Evolutionary conservation across 2,888 invertebrate genomes (phyloP), one percentile per base, ranked within the genome.

Genomic region (Drosophila meridionalis): DNA sequence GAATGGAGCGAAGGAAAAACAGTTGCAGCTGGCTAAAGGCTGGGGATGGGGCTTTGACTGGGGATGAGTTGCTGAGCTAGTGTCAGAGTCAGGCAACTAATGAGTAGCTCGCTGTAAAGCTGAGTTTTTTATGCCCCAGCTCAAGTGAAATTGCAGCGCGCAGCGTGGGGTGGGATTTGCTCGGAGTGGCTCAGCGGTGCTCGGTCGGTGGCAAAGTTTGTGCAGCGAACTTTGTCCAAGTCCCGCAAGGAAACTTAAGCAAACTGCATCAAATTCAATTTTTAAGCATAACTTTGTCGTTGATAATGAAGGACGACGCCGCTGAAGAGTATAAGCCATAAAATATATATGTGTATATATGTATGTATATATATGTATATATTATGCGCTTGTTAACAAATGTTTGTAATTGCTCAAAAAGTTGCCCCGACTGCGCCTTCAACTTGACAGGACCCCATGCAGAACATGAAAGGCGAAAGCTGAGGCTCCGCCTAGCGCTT

Each of bases 201-300:
- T 12, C 43, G 26, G n/a, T 30, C 14, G 28, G 32, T 32, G 40
- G 63, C 32, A 63, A 71, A 74, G 65, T 70, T 78, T 66, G 56
- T 66, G 57, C 47, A 40, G 45, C 69, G 20, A 64, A 74, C 66
- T 73, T 52, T 66, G 62, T 42, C 43, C 64, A 68, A 60, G 62
- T 66, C 84, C 82, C 82, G 57, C 43, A 58, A 55, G 56, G 28
- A 69, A 87, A 82, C 76, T 84, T 80, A 84, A 76, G 73, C 69
- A 80, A 83, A 87, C 80, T 84, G 82, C 85, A 84, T 72, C 69
- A 70, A 87, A 75, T 82, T 83, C 58, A 82, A 77, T 74, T 76
- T 75, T 73, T 57, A 63, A 58, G 52, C 55, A 60, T 43, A 83
- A 82, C 69, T 84, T 84, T 60, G 59, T 30, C 59, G 53, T 58